Conservation (phyloP, 2,797 vertebrate genomes). For the Lepidocolaptes lacrymiger region DNA sequence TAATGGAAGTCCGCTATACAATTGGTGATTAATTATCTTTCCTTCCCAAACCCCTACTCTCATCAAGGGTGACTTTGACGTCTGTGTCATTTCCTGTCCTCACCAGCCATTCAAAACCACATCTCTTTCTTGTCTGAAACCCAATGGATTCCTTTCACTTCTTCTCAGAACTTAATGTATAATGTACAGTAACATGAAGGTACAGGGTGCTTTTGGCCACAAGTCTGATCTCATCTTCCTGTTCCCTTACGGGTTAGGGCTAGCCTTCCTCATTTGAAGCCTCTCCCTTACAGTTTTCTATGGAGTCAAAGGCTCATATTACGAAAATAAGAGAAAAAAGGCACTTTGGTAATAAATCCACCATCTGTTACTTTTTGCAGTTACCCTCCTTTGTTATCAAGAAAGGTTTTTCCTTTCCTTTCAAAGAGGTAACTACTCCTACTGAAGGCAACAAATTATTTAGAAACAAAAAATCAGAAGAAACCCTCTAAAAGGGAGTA, state of each 20-base stretch:
- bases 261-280: not conserved
- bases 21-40: not conserved
- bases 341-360: not conserved
- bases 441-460: not conserved
- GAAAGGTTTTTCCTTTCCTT: not conserved
- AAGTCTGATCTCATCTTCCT: not conserved
- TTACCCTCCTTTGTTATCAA: not conserved
- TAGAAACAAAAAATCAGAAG: not conserved
- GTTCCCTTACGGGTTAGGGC: not conserved
- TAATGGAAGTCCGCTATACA: not conserved
- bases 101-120: not conserved
- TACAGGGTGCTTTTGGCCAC: not conserved
- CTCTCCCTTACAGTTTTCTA: not conserved
- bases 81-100: not conserved
- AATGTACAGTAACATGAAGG: not conserved
- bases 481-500: not conserved
- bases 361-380: not conserved
- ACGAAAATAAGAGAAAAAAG: conserved; percentile 1
- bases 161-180: not conserved
- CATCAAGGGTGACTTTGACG: not conserved
- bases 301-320: not conserved
- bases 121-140: not conserved
- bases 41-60: not conserved
- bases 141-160: not conserved
- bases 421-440: not conserved